A percentile compares a stretch with the other conserved stretches of the same genome.
These are phyloP conservation scores for Campopleginae sp. DNA, from an alignment of 2,888 invertebrate genomes.

Conservation along the genomic window DNA sequence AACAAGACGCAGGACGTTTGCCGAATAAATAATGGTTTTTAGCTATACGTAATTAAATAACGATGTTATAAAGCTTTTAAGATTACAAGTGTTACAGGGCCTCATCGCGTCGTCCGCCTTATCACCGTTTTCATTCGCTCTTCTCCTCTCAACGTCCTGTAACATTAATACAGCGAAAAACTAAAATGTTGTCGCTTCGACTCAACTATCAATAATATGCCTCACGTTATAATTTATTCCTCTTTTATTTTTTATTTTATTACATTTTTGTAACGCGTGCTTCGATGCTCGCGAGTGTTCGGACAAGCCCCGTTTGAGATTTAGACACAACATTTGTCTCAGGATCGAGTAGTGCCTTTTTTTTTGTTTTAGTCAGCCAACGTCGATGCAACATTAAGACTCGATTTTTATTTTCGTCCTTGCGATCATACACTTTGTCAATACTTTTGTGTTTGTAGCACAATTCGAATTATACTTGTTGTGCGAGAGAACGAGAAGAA, in stretches of 20 bases:
- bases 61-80: constrained; percentile 69
- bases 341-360: constrained; percentile 29
- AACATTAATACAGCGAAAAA: constrained; percentile 43
- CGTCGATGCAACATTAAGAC: constrained; percentile 43
- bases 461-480: constrained; percentile 16
- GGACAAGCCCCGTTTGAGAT: constrained; percentile 3
- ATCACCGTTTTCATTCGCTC: constrained; percentile 36
- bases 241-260: constrained; percentile 50
- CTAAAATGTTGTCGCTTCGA: constrained; percentile 26
- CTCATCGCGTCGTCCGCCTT: constrained; percentile 31
- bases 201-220: constrained; percentile 38
- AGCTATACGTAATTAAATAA: constrained; percentile 64
- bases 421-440: constrained; percentile 35
- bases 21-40: constrained; percentile 65
- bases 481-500: not conserved
- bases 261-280: constrained; percentile 20
- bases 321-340: not conserved
- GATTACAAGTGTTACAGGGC: constrained; percentile 54
- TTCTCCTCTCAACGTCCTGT: constrained; percentile 36
- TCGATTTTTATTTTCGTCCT: constrained; percentile 52
- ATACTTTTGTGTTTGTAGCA: constrained; percentile 24
- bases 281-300: constrained; percentile 32
- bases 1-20: constrained; percentile 71
- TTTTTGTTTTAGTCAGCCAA: constrained; percentile 40
- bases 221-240: constrained; percentile 49